phyloP scores from a whole-genome alignment of 2,113 vertebrate genomes.

The Cyprinodon variegatus region DNA sequence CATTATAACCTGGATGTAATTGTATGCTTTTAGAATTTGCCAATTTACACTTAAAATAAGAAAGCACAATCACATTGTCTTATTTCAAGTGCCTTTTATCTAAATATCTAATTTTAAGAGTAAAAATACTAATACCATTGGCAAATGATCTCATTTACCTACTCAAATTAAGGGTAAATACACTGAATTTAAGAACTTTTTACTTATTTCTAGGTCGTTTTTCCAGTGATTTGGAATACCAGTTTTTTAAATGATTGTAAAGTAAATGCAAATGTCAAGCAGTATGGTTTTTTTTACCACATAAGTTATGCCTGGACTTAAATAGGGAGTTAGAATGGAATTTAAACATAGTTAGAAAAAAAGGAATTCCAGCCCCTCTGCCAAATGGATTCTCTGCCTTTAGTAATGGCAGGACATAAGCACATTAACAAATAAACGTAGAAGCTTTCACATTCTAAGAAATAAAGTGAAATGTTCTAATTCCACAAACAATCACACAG shows the following conservation, averaged over 20 bases:
- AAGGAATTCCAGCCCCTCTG: slow-evolving; percentile 13
- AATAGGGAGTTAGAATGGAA: not conserved
- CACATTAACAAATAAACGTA: slow-evolving; percentile 36
- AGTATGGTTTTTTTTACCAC: not conserved
- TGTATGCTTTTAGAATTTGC: no score
- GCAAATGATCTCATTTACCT: no score
- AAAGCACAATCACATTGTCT: no score
- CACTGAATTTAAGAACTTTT: no score
- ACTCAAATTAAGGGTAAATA: no score
- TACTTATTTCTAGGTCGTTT: no score
- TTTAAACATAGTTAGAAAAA: slow-evolving; percentile 15
- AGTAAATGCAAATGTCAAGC: slow-evolving; percentile 4
- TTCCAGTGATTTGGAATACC: not conserved
- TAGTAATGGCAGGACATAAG: slow-evolving; percentile 18
- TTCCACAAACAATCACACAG: not conserved
- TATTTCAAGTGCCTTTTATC: no score
- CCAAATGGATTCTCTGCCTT: slow-evolving; percentile 24
- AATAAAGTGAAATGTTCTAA: slow-evolving; percentile 6
- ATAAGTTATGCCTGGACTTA: slow-evolving; percentile 5
- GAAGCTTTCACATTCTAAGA: slow-evolving; percentile 36
- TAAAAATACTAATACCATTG: no score
- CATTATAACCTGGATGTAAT: no score
- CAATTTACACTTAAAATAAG: no score
- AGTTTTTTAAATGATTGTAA: not conserved
- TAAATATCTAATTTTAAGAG: no score